Evolutionary conservation across 2,888 invertebrate genomes (phyloP).

Genomic region (Eugnorisma glareosa): DNA sequence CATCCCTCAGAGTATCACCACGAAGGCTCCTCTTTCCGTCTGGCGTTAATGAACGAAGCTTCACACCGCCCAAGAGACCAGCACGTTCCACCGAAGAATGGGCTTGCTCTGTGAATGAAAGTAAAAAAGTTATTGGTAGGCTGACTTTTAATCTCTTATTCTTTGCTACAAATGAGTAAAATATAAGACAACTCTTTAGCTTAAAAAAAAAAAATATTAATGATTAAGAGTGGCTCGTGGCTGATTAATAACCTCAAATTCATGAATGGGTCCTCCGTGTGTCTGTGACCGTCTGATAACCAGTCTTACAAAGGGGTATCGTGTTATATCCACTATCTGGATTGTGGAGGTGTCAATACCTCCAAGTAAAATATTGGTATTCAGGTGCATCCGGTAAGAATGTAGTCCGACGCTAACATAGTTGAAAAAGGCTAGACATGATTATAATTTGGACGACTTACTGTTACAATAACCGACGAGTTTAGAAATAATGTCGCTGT

Average conservation of each 20-base stretch:
- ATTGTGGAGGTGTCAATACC: not conserved
- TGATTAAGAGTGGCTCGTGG: no score
- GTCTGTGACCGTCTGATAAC: not conserved
- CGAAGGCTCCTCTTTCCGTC: constrained; percentile 94
- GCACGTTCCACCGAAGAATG: constrained; percentile 98
- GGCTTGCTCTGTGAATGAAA: constrained; percentile 92
- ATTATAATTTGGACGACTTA: constrained; percentile 82
- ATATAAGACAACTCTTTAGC: not conserved
- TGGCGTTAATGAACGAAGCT: constrained; percentile 93
- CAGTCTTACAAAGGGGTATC: not conserved
- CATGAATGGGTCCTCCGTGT: not conserved
- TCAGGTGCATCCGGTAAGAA: not conserved
- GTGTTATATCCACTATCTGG: not conserved
- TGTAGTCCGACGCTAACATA: not conserved
- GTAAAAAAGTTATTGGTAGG: not conserved
- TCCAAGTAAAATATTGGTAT: not conserved
- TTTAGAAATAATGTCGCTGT: constrained; percentile 93
- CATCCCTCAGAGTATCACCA: constrained; percentile 93
- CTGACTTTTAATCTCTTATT: not conserved
- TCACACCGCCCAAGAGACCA: constrained; percentile 96
- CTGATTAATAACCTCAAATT: not conserved
- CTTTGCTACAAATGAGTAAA: not conserved
- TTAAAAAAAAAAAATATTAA: no score
- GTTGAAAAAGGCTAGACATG: not conserved
- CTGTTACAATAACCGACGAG: constrained; percentile 97